These are phyloP conservation scores for Pammene aurita DNA, from an alignment of 2,888 invertebrate species.

Conservation along the genomic window DNA sequence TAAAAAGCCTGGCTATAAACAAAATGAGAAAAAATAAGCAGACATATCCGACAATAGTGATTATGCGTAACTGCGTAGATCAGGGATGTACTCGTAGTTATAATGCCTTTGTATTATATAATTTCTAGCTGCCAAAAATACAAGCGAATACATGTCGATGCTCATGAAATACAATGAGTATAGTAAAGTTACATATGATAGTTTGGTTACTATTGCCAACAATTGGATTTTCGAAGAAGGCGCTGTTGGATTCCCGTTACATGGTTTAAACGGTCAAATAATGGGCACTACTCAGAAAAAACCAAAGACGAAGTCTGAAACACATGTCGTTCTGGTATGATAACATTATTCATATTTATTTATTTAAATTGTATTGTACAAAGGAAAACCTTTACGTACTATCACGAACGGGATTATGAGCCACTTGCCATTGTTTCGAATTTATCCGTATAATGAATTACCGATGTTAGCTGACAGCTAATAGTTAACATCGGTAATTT, in stretches of 20 bases:
- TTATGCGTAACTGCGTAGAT: no score
- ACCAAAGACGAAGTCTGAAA: conserved; percentile 69
- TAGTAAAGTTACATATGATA: conserved; percentile 66
- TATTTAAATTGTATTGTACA: no score
- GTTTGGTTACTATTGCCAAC: conserved; percentile 67
- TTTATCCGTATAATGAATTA: no score
- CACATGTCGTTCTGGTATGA: conserved; percentile 60
- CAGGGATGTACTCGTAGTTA: no score
- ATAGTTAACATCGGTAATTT: no score
- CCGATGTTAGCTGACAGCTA: no score
- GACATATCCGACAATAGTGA: no score
- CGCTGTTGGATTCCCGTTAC: conserved; percentile 65
- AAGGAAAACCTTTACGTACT: no score
- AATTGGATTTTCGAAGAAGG: conserved; percentile 71
- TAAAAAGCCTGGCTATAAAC: no score
- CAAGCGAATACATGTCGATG: conserved; percentile 64
- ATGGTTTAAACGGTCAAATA: conserved; percentile 65
- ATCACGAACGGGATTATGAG: no score
- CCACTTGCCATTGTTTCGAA: no score
- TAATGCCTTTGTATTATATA: neutral
- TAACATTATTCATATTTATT: neutral
- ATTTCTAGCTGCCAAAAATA: conserved; percentile 56
- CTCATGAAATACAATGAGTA: conserved; percentile 70
- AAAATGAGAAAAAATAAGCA: no score
- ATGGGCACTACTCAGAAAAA: conserved; percentile 66